Evolutionary conservation across 1,140 invertebrate species (phyloP).

Genomic region (Telenomus remus): DNA sequence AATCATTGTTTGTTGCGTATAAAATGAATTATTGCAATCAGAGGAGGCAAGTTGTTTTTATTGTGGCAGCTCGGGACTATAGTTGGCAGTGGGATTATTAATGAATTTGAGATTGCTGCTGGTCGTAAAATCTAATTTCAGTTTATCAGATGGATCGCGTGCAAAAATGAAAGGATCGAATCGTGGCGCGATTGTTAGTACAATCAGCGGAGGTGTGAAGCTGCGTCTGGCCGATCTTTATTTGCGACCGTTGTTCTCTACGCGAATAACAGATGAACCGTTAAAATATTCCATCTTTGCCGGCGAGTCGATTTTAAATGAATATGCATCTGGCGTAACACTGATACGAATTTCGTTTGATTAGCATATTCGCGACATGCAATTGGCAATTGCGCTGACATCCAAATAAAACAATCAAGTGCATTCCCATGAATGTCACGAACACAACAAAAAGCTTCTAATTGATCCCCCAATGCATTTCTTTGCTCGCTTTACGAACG

Average conservation of each 20-base stretch:
- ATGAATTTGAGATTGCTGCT: conserved; percentile 29
- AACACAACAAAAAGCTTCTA: conserved; percentile 3
- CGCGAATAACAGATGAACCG: conserved; percentile 32
- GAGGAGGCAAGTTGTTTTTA: conserved; percentile 26
- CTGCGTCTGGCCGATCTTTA: conserved; percentile 9
- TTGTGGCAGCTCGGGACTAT: conserved; percentile 18
- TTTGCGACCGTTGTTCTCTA: conserved; percentile 7
- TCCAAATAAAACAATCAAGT: conserved; percentile 9
- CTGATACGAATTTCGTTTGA: conserved; percentile 31
- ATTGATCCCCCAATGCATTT: conserved; percentile 2
- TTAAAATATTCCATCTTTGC: conserved; percentile 39
- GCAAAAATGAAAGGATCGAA: conserved; percentile 26
- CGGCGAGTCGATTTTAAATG: conserved; percentile 29
- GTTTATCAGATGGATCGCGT: conserved; percentile 30
- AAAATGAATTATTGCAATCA: conserved; percentile 28
- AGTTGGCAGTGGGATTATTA: conserved; percentile 37
- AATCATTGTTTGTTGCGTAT: conserved; percentile 24
- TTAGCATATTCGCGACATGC: conserved; percentile 34
- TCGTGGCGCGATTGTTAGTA: conserved; percentile 34
- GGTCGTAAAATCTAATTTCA: conserved; percentile 38
- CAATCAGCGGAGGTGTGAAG: conserved; percentile 16
- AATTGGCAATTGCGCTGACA: conserved; percentile 9
- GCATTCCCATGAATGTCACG: not conserved
- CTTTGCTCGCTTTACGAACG: no score
- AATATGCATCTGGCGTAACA: conserved; percentile 32